Base-by-base conservation (phyloP, 2,888 invertebrate species). In the Drosophila peninsularis region DNA sequence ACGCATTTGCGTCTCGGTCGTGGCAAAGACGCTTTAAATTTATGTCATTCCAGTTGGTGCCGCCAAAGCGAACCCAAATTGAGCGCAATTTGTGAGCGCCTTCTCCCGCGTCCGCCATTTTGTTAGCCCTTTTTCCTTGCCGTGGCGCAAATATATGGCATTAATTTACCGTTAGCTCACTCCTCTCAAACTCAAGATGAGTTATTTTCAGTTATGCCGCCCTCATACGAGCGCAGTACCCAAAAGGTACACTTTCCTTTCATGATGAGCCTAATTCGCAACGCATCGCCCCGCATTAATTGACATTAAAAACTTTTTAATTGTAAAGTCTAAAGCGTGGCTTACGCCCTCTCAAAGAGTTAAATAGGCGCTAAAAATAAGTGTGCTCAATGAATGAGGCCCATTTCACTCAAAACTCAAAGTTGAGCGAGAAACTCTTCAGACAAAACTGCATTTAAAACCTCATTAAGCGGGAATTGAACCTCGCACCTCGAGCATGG, bases 221-320 rank as follows among this genome's bases (percentile, higher is more conserved):
- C 53, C 62, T 60, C 56, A 62, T 64, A 52, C 56, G 58, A 42
- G 42, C 49, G 42, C 19, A 37, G 32, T 24, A 36, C 55, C 56
- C 36, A 45, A 42, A 44, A 50, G 37, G 44, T 37, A 34, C 21
- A 37, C 66, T 56, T 24, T 42, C 37, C 45, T 41, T 24, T 57
- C 50, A 60, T 60, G 41, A 39, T 64, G 27, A 41, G 61, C 65
- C 65, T 60, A 49, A 61, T 62, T 62, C 45, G 32, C 56, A 42
- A 19, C 39, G 37, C 55, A 39, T 36, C 44, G 27, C 19, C 17
- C n/a, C 61, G 37, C 50, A 73, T 73, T 67, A 73, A 78, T 69
- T 68, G 62, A 37, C 56, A 74, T 68, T 71, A 52, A 56, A 62
- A 80, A 79, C 61, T 69, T 80, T 77, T 77, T 78, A 78, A 78